Evolutionary conservation across 2,888 invertebrate genomes (phyloP).

Genomic region (Pyrrhosoma nymphula): DNA sequence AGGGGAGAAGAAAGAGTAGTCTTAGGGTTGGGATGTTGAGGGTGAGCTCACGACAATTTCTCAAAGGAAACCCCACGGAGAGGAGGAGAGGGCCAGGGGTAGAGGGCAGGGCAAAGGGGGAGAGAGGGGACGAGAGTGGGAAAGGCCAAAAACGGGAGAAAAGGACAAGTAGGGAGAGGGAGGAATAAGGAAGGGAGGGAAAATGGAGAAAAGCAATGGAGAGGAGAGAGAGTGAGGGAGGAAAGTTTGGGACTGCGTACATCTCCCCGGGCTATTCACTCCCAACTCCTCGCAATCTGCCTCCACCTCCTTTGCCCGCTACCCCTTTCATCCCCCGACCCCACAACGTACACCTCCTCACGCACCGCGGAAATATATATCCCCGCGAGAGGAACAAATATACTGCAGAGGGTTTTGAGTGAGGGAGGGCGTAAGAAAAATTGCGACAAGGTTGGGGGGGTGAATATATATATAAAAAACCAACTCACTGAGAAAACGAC

Average conservation of each 20-base stretch:
- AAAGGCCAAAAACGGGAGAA: neutral
- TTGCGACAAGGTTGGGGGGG: neutral
- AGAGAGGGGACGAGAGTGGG: neutral
- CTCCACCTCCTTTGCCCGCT: neutral
- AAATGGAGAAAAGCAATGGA: neutral
- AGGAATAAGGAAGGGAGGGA: neutral
- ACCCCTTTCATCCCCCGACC: neutral
- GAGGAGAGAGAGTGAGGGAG: neutral
- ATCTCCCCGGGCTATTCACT: neutral
- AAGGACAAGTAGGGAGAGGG: neutral
- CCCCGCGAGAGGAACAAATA: neutral
- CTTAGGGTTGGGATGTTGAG: too few relatives aligned
- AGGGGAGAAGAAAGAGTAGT: too few relatives aligned
- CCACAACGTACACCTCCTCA: neutral
- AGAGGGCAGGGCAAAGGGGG: neutral
- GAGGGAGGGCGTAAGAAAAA: neutral
- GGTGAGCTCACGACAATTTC: conserved; percentile 29
- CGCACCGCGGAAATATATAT: neutral
- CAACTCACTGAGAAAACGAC: neutral
- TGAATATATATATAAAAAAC: neutral
- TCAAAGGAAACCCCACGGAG: conserved; percentile 33
- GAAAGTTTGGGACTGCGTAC: neutral
- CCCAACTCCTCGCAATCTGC: neutral
- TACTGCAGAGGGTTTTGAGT: neutral
- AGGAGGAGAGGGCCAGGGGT: neutral